Evolutionary conservation across 1,140 invertebrate species (phyloP).

Genomic region (Papilio aristodemus): DNA sequence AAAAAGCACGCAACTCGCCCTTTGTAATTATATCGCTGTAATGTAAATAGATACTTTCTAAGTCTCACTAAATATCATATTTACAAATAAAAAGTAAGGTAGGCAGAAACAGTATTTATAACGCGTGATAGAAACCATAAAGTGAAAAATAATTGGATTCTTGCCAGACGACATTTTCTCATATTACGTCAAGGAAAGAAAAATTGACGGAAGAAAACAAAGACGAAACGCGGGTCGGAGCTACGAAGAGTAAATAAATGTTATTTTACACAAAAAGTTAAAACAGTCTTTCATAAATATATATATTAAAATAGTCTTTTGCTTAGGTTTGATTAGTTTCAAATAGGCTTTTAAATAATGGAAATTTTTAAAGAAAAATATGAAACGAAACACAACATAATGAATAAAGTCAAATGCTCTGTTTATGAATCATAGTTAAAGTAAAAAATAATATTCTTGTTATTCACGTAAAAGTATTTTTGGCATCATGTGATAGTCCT

Average conservation of each 20-base stretch:
- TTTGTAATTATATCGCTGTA: no score
- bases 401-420: no score
- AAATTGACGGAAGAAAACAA: slow-evolving; percentile 9
- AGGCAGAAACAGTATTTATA: slow-evolving; percentile 5
- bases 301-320: not conserved
- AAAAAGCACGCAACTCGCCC: no score
- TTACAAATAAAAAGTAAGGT: not conserved
- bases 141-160: slow-evolving; percentile 20
- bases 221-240: not conserved
- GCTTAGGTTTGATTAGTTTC: no score
- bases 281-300: not conserved
- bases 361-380: no score
- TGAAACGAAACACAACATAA: no score
- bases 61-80: not conserved
- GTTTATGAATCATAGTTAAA: no score
- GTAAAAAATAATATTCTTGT: no score
- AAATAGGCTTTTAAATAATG: no score
- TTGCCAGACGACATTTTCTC: slow-evolving; percentile 18
- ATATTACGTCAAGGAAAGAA: slow-evolving; percentile 14
- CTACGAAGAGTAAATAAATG: not conserved
- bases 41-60: no score
- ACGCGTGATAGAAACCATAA: slow-evolving; percentile 17
- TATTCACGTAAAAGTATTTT: no score
- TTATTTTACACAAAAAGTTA: slow-evolving; percentile 9
- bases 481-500: no score